Evolutionary conservation across 35 echinoderm and acorn worm genomes (phyloP), one percentile per base, ranked within the genome.

Genomic region (Strongylocentrotus purpuratus): DNA sequence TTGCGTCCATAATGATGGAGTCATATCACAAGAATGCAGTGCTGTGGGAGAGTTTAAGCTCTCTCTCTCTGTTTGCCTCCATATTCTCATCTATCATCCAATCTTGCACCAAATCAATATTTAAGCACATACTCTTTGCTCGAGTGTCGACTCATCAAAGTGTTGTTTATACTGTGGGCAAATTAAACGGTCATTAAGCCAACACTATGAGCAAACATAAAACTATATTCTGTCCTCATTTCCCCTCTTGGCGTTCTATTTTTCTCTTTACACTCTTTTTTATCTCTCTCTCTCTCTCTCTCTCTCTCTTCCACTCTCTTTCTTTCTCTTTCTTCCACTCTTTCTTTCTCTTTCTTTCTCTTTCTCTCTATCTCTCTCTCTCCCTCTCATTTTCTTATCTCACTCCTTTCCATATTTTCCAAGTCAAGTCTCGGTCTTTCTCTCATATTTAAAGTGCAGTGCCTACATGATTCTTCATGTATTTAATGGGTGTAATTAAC

Each of bases 401-500:
- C n/a, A 31, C 94, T 85, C 94, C 46, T 17, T 33, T 89, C 31
- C 25, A 46, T 89, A 45, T 45, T 46, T 46, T 87, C 86, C 32
- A 33, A 89, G 33, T 89, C 87, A 89, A 18, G 9, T 89, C 45
- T 15, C 45, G 2, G 7, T 78, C 65, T 28, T 78, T 55, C 10
- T 11, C 50, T 78, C 20, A 78, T 78, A 35, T 15, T 15, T 45
- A 89, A 59, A 89, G 87, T 89, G 87, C 87, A 89, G 33, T 89
- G 33, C 87, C 87, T 89, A 89, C 87, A 89, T 46, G 45, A 46
- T 45, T 89, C 33, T 20, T 17, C 87, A 28, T 89, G 87, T 46
- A 89, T 89, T 89, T 31, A 33, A 32, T 89, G 12, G 33, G 32
- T 89, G 31, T 89, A 89, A 89, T 89, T 89, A 89, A 89, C 87